These are phyloP conservation scores for Tautogolabrus adspersus DNA, from an alignment of 2,113 vertebrate species.

Conservation along the genomic window DNA sequence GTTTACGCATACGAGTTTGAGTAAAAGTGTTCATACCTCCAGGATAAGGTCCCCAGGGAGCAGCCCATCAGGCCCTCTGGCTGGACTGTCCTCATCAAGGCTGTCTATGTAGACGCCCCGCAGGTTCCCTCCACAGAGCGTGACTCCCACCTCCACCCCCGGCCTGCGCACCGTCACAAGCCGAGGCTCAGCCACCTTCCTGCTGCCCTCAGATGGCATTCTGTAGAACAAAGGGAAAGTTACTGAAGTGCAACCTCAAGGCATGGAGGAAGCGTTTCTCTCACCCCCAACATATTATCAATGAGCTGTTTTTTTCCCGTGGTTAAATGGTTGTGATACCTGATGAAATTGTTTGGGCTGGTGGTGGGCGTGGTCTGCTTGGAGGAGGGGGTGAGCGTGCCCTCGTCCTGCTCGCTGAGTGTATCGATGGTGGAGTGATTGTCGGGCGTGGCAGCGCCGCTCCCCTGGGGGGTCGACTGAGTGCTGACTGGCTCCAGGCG, in stretches of 20 bases:
- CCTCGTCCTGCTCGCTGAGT: constrained; percentile 96
- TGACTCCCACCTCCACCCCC: constrained; percentile 92
- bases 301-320: not conserved
- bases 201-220: constrained; percentile 84
- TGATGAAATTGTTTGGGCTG: constrained; percentile 89
- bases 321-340: constrained; percentile 72
- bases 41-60: constrained; percentile 92
- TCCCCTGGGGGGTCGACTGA: constrained; percentile 89
- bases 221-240: constrained; percentile 50
- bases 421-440: constrained; percentile 93
- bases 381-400: constrained; percentile 92
- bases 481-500: constrained; percentile 90
- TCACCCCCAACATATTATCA: not conserved
- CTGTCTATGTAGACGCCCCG: constrained; percentile 94
- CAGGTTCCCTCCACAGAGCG: constrained; percentile 94
- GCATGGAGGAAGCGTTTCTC: not conserved
- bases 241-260: not conserved
- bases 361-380: constrained; percentile 93
- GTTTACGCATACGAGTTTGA: not conserved
- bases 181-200: constrained; percentile 87
- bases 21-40: constrained; percentile 83
- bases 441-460: constrained; percentile 90
- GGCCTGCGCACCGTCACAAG: constrained; percentile 88
- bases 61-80: constrained; percentile 89
- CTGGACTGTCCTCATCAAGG: constrained; percentile 94